Conservation (phyloP, 2,888 invertebrate species). For the Choristoneura rosaceana region DNA sequence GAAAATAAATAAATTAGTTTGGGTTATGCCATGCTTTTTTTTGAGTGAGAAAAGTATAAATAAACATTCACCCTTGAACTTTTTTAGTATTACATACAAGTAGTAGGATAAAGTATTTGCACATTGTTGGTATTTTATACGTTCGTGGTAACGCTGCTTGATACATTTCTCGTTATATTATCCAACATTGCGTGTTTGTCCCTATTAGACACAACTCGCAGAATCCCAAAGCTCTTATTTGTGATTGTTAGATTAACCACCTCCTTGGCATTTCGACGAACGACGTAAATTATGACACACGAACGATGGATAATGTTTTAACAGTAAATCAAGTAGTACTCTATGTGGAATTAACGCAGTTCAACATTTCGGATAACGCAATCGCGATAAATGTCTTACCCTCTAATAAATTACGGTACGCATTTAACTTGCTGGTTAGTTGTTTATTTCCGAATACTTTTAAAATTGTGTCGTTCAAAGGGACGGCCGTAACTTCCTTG, state of each 20-base stretch:
- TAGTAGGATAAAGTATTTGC: too few relatives aligned
- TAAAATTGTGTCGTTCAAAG: constrained; percentile 10
- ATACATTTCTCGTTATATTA: constrained; percentile 49
- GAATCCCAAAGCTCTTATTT: constrained; percentile 42
- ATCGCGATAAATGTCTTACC: too few relatives aligned
- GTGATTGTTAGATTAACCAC: constrained; percentile 42
- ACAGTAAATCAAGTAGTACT: neutral
- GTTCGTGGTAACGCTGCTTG: constrained; percentile 45
- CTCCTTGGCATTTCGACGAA: constrained; percentile 40
- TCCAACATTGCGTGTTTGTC: constrained; percentile 53
- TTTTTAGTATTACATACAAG: too few relatives aligned
- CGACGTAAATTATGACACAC: constrained; percentile 38
- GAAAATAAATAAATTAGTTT: too few relatives aligned
- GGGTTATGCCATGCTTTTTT: too few relatives aligned
- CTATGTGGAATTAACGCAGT: neutral
- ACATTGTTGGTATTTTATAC: constrained; percentile 6
- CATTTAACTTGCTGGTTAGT: neutral
- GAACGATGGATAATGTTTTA: constrained; percentile 11
- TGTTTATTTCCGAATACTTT: neutral
- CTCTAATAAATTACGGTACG: neutral
- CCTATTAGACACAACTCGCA: constrained; percentile 47
- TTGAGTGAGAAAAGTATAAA: too few relatives aligned
- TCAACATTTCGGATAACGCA: neutral
- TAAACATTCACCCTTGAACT: too few relatives aligned
- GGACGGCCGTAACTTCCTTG: constrained; percentile 21